Evolutionary conservation across 2,888 invertebrate genomes (phyloP).

Genomic region (Stenurella melanura): DNA sequence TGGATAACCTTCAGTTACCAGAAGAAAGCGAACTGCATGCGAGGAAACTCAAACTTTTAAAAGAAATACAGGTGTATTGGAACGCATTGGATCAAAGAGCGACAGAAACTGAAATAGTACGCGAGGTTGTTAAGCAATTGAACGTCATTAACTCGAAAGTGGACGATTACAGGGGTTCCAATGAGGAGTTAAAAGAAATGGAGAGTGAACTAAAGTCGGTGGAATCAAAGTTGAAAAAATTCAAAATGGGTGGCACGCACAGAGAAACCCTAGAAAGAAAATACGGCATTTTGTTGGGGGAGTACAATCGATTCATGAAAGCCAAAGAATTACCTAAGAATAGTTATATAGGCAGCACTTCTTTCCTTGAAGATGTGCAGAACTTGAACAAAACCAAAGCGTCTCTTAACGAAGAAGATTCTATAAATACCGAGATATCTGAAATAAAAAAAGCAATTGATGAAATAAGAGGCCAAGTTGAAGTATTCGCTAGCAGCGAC

Average conservation of each 20-base stretch:
- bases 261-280: conserved; percentile 19
- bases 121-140: conserved; percentile 18
- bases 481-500: conserved; percentile 40
- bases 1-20: conserved; percentile 27
- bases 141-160: conserved; percentile 10
- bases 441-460: conserved; percentile 38
- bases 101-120: conserved; percentile 11
- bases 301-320: conserved; percentile 10
- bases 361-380: conserved; percentile 23
- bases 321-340: conserved; percentile 26
- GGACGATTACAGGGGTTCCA: conserved; percentile 7
- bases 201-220: conserved; percentile 30
- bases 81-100: conserved; percentile 23
- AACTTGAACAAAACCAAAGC: conserved; percentile 21
- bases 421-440: background rate
- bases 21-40: conserved; percentile 9
- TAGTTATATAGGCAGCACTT: conserved; percentile 29
- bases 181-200: conserved; percentile 28
- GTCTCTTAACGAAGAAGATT: background rate
- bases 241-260: background rate
- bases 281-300: conserved; percentile 5
- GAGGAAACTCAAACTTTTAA: conserved; percentile 13
- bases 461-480: conserved; percentile 24
- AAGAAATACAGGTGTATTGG: conserved; percentile 4
- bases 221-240: conserved; percentile 19